Percentiles rank a stretch among this genome's conserved stretches.
Conservation (phyloP, 2,797 vertebrate species). For the Miichthys miiuy region DNA sequence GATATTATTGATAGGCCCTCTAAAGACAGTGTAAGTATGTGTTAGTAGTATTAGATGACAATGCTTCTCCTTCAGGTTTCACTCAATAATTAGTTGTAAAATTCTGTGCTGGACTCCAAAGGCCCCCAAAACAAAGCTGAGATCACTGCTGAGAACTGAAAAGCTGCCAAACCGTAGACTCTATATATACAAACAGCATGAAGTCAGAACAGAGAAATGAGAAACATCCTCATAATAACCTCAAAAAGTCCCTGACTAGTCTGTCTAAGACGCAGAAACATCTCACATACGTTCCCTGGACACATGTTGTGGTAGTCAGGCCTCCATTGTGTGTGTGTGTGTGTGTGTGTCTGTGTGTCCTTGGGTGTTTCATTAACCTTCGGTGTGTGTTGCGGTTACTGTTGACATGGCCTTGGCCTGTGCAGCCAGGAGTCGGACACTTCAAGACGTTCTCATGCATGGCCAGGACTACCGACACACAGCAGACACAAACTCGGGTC, state of each 20-base stretch:
- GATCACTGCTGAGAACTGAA: not conserved
- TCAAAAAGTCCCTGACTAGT: not conserved
- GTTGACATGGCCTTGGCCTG: slow-evolving; percentile 98
- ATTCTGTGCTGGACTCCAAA: not conserved
- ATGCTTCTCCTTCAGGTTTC: not conserved
- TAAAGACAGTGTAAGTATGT: slow-evolving; percentile 25
- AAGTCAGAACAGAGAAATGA: not conserved
- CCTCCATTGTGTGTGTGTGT: slow-evolving; percentile 5
- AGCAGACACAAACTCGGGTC: slow-evolving; percentile 54
- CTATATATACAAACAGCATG: not conserved
- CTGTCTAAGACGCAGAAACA: not conserved
- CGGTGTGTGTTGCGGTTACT: slow-evolving; percentile 99
- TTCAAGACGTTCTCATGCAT: slow-evolving; percentile 99
- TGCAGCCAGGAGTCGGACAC: slow-evolving; percentile 98
- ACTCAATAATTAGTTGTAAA: not conserved
- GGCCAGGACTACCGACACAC: slow-evolving; percentile 92
- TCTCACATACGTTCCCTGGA: not conserved
- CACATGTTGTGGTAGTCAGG: not conserved
- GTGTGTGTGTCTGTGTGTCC: slow-evolving; percentile 5
- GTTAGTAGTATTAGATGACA: slow-evolving; percentile 51
- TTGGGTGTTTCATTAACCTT: slow-evolving; percentile 85
- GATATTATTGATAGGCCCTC: not conserved
- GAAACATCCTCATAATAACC: too few relatives aligned
- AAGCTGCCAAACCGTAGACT: not conserved
- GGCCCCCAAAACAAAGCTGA: not conserved